phyloP scores from a whole-genome alignment of 2,888 invertebrate species.

The Melinaea marsaeus region DNA sequence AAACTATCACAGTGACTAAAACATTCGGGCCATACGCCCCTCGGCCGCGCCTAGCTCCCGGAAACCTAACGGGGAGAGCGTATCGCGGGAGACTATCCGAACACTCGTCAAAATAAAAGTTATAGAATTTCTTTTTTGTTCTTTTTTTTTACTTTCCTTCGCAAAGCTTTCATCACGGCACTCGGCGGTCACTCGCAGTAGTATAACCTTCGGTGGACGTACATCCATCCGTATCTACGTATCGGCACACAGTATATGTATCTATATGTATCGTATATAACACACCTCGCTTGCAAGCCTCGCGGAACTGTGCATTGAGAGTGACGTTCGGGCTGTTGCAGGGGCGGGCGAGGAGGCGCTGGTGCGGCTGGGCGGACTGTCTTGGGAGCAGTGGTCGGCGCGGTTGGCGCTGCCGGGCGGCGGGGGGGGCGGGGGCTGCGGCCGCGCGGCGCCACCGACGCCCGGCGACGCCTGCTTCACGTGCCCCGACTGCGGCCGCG shows the following conservation, averaged over 20 bases:
- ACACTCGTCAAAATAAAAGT: constrained; percentile 54
- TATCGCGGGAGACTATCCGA: constrained; percentile 18
- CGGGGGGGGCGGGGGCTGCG: constrained; percentile 75
- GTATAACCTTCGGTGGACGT: constrained; percentile 50
- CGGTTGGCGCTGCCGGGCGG: constrained; percentile 84
- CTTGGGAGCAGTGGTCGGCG: constrained; percentile 86
- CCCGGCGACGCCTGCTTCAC: constrained; percentile 77
- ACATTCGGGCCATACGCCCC: constrained; percentile 26
- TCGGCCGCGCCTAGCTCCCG: constrained; percentile 31
- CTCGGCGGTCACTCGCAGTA: constrained; percentile 76
- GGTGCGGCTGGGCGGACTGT: constrained; percentile 82
- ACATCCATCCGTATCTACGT: constrained; percentile 41
- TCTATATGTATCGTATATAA: constrained; percentile 48
- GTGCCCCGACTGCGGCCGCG: constrained; percentile 89
- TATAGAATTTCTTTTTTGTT: constrained; percentile 60
- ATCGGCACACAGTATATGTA: constrained; percentile 31
- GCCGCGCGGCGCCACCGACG: constrained; percentile 50
- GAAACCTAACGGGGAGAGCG: constrained; percentile 20
- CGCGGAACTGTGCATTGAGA: constrained; percentile 34
- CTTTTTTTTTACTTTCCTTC: constrained; percentile 68
- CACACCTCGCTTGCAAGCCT: constrained; percentile 47
- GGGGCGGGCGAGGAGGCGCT: constrained; percentile 80
- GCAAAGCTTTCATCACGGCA: constrained; percentile 76
- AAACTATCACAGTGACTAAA: constrained; percentile 57
- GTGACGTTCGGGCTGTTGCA: constrained; percentile 54